Evolutionary conservation across 2,888 invertebrate species (phyloP).

Genomic region (Dasysyrphus tricinctus): DNA sequence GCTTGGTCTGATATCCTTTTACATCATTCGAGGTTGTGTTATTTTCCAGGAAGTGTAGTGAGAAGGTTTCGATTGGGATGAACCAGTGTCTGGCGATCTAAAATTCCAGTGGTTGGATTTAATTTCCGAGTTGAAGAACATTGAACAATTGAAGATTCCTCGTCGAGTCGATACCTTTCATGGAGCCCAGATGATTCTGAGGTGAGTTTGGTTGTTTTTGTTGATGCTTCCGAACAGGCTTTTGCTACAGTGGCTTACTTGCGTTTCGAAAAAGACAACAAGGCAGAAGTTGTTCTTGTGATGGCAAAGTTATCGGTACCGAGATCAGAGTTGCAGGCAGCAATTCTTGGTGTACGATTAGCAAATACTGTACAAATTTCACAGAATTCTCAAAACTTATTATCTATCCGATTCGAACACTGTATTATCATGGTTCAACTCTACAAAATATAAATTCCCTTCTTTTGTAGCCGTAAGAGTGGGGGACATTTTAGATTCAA

Average conservation of each 20-base stretch:
- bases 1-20: slow-evolving; percentile 19
- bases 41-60: slow-evolving; percentile 31
- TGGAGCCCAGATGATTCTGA: slow-evolving; percentile 27
- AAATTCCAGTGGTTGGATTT: not conserved
- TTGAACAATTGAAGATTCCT: slow-evolving; percentile 4
- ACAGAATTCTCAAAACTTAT: not conserved
- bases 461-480: slow-evolving; percentile 32
- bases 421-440: slow-evolving; percentile 8
- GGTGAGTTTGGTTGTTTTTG: slow-evolving; percentile 2
- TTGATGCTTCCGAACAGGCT: slow-evolving; percentile 19
- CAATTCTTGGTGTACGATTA: not conserved
- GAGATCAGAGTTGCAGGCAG: slow-evolving; percentile 8
- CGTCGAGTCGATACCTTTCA: slow-evolving; percentile 6
- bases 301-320: slow-evolving; percentile 9
- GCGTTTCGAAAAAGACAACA: not conserved
- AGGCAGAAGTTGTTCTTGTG: slow-evolving; percentile 1
- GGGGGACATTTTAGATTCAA: slow-evolving; percentile 38
- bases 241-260: slow-evolving; percentile 11
- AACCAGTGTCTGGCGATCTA: not conserved
- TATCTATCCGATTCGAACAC: slow-evolving; percentile 1
- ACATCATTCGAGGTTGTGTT: slow-evolving; percentile 21
- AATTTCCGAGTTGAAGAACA: slow-evolving; percentile 1
- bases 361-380: not conserved
- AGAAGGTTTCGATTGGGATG: slow-evolving; percentile 38
- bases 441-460: slow-evolving; percentile 1